Evolutionary conservation across 2,888 invertebrate species (phyloP).

Genomic region (Ganaspis brasiliensis): DNA sequence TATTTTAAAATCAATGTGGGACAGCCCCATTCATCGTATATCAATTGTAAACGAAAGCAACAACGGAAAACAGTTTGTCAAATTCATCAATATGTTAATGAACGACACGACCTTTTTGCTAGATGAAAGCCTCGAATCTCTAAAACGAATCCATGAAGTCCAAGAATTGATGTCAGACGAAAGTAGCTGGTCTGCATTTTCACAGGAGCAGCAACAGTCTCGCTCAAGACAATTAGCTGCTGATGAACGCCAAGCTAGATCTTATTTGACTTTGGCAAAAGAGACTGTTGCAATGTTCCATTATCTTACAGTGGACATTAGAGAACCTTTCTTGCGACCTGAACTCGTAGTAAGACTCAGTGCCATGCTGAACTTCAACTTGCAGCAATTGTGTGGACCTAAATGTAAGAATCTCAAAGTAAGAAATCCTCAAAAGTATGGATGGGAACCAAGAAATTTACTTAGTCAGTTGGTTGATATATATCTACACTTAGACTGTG

Average conservation of each 20-base stretch:
- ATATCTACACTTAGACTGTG: constrained; percentile 97
- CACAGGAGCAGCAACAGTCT: constrained; percentile 87
- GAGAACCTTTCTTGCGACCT: constrained; percentile 95
- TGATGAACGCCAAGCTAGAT: constrained; percentile 93
- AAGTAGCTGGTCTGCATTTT: constrained; percentile 85
- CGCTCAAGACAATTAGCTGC: constrained; percentile 90
- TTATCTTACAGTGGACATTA: constrained; percentile 96
- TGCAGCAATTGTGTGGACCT: constrained; percentile 97
- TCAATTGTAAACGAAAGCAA: constrained; percentile 95
- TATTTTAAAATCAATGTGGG: constrained; percentile 98
- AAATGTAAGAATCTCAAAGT: constrained; percentile 98
- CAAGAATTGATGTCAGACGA: constrained; percentile 91
- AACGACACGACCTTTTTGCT: constrained; percentile 98
- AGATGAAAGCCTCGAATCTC: constrained; percentile 96
- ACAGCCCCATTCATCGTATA: constrained; percentile 91
- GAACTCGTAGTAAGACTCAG: constrained; percentile 96
- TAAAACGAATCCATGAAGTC: constrained; percentile 93
- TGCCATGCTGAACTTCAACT: constrained; percentile 99
- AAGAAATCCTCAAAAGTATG: constrained; percentile 95
- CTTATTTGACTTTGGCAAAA: constrained; percentile 94
- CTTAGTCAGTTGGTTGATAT: constrained; percentile 97
- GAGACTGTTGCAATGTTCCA: constrained; percentile 99
- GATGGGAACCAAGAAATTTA: constrained; percentile 97
- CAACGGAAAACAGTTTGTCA: constrained; percentile 95
- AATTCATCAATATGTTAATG: constrained; percentile 98